A percentile compares a stretch with the other conserved stretches of the same genome.
Conservation (phyloP, 2,888 invertebrate species). For the Escarpia spicata region DNA sequence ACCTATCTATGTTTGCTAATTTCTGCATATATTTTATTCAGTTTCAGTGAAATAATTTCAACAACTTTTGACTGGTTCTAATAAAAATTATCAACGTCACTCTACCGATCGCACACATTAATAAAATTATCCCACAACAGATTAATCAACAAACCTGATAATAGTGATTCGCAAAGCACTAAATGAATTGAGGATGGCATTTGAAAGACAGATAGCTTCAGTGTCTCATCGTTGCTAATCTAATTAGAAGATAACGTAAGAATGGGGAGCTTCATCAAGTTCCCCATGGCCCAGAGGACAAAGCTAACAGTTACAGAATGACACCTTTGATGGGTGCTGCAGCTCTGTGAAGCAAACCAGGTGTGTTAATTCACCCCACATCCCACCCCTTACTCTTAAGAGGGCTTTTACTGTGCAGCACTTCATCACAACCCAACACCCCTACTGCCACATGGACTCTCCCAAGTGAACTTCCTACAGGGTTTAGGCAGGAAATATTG, state of each 20-base stretch:
- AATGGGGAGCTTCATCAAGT: background rate
- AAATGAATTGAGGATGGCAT: constrained; percentile 1
- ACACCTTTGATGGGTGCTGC: background rate
- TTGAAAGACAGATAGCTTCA: constrained; percentile 17
- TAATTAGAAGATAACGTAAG: constrained; percentile 18
- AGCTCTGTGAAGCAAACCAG: constrained; percentile 18
- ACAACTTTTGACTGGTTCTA: background rate
- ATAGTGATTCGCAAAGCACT: background rate
- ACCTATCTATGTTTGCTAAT: background rate
- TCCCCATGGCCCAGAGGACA: background rate
- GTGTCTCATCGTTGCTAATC: background rate
- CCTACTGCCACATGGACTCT: constrained; percentile 22
- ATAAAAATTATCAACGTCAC: background rate
- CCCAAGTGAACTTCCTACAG: constrained; percentile 24
- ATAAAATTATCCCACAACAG: background rate
- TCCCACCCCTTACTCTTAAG: background rate
- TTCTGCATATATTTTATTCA: background rate
- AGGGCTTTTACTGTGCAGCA: background rate
- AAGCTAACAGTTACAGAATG: background rate
- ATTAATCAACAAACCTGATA: constrained; percentile 8
- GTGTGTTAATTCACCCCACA: constrained; percentile 23
- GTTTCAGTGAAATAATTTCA: background rate
- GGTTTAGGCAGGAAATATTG: constrained; percentile 24
- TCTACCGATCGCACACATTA: background rate
- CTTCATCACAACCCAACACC: constrained; percentile 22